These are phyloP conservation scores for Emmelina monodactyla DNA, from an alignment of 2,888 invertebrate species.

Conservation along the genomic window DNA sequence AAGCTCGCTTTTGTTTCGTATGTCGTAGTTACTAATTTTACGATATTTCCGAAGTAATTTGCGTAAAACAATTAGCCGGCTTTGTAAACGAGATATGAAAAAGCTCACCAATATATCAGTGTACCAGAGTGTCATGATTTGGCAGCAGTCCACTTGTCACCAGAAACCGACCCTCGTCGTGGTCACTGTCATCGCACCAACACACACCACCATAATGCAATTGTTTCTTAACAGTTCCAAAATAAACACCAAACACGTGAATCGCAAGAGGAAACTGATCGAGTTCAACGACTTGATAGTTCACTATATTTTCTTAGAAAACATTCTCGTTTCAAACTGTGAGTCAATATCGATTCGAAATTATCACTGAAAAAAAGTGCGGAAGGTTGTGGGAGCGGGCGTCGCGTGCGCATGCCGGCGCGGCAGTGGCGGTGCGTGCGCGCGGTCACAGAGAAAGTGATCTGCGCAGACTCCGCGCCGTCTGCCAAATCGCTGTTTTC, in stretches of 20 bases:
- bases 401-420: conserved; percentile 27
- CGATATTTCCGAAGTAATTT: no score
- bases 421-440: conserved; percentile 22
- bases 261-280: conserved; percentile 20
- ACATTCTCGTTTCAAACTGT: no score
- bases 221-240: conserved; percentile 21
- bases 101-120: conserved; percentile 59
- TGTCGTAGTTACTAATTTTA: no score
- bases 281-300: conserved; percentile 34
- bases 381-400: conserved; percentile 25
- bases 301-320: no score
- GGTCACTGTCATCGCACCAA: conserved; percentile 48
- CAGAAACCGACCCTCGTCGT: conserved; percentile 30
- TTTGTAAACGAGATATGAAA: conserved; percentile 11
- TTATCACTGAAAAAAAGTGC: no score
- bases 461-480: conserved; percentile 59
- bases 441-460: conserved; percentile 58
- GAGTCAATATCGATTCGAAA: no score
- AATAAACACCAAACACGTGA: conserved; percentile 4
- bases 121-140: conserved; percentile 63
- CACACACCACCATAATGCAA: conserved; percentile 35
- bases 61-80: background rate
- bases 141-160: conserved; percentile 55
- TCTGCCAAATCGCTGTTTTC: conserved; percentile 59
- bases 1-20: no score